These are phyloP conservation scores for Erebia aethiops DNA, from an alignment of 2,888 invertebrate genomes.

Conservation along the genomic window DNA sequence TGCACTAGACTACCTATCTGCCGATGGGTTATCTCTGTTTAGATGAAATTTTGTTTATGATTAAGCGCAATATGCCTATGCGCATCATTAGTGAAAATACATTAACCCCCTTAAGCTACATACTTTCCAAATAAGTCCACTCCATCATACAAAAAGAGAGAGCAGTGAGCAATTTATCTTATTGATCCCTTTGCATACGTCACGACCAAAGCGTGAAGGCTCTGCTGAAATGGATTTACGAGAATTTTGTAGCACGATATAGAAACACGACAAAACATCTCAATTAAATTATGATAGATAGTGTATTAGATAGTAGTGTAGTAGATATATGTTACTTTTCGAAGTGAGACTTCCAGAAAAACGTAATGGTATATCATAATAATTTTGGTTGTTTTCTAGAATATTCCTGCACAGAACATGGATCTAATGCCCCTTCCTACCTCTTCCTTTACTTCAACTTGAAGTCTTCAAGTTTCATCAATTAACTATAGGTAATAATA, in stretches of 20 bases:
- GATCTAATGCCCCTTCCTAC: too few relatives aligned
- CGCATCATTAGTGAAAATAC: constrained; percentile 44
- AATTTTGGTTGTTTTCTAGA: too few relatives aligned
- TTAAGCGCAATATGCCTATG: constrained; percentile 14
- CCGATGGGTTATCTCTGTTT: too few relatives aligned
- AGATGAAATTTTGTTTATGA: not conserved
- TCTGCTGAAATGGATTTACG: constrained; percentile 61
- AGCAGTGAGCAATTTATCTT: constrained; percentile 72
- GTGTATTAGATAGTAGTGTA: too few relatives aligned
- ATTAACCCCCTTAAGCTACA: not conserved
- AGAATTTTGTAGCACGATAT: constrained; percentile 34
- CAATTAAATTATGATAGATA: constrained; percentile 12
- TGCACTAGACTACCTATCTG: too few relatives aligned
- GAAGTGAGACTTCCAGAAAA: too few relatives aligned
- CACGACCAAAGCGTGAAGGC: constrained; percentile 67
- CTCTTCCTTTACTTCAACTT: too few relatives aligned
- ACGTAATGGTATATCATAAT: too few relatives aligned
- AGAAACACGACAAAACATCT: constrained; percentile 18
- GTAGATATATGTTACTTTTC: constrained; percentile 5
- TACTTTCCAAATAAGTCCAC: constrained; percentile 47
- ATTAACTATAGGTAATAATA: too few relatives aligned
- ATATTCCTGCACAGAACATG: too few relatives aligned
- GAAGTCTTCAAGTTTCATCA: too few relatives aligned
- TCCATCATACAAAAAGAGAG: constrained; percentile 69
- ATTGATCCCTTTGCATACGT: constrained; percentile 79